Evolutionary conservation across 2,888 invertebrate species (phyloP), one percentile per base, ranked within the genome.

Genomic region (Ganaspis brasiliensis): DNA sequence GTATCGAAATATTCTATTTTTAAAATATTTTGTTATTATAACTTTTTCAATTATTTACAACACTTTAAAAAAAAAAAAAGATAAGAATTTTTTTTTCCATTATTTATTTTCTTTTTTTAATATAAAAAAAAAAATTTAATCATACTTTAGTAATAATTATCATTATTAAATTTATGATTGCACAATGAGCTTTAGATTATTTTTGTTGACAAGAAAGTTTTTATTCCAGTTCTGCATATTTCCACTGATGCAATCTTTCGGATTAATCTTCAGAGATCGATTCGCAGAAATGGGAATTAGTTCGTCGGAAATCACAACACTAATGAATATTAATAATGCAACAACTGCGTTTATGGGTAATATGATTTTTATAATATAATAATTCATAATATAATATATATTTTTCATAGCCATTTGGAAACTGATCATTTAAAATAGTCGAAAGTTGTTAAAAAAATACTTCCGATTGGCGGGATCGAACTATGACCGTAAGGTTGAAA

Each of bases 261-360:
- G 95, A 0, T 92, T 96, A 31, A 92, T 96, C 76, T 96, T 95
- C 88, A 93, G 95, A 19, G 94, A 95, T 83, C 94, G 93, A 83
- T 94, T 96, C 83, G 84, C 91, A 3, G 89, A 92, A 2, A 91
- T 96, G 76, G 94, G 94, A 79, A 93, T 96, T 88, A 92, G 92
- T 86, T 94, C 94, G 83, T 93, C 95, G 6, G 93, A 96, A 91
- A 95, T 94, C 37, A 95, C 95, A 35, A 94, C 95, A 72, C 94
- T 96, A 84, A 94, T 95, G 87, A 96, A 96, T 91, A 93, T 95
- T 86, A 94, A 95, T 92, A 93, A 94, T 24, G 95, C 96, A 40
- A 93, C 95, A 83, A 95, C 94, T 82, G 93, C 95, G 84, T 94
- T 94, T 91, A 94, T 95, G 91, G 95, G 95, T 95, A 92, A 89